These are phyloP conservation scores for Chironomus riparius DNA, from an alignment of 2,888 invertebrate genomes.

Conservation along the genomic window DNA sequence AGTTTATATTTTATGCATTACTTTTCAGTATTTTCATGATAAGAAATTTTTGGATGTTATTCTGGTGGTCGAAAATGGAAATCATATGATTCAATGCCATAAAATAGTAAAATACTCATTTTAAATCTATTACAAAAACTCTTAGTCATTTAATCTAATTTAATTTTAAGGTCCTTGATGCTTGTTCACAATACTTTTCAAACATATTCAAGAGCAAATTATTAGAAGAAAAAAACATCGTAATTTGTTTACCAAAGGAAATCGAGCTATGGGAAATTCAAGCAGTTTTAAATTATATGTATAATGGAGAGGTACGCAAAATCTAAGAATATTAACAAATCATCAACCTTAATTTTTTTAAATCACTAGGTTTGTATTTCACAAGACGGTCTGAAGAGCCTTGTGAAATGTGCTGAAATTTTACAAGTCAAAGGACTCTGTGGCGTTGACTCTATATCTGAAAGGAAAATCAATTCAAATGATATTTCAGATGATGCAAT, in stretches of 20 bases:
- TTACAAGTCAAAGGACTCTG: conserved; percentile 63
- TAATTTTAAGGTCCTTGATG: conserved; percentile 53
- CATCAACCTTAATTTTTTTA: neutral
- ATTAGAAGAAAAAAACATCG: conserved; percentile 63
- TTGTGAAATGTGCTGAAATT: conserved; percentile 76
- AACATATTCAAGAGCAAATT: conserved; percentile 71
- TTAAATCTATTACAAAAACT: neutral
- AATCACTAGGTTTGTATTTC: conserved; percentile 38
- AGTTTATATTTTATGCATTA: neutral
- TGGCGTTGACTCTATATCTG: neutral
- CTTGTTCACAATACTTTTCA: conserved; percentile 78
- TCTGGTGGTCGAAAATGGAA: conserved; percentile 69
- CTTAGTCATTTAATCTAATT: neutral
- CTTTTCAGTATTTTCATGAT: conserved; percentile 37
- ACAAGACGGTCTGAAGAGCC: conserved; percentile 69
- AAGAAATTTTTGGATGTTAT: conserved; percentile 74
- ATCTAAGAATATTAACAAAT: neutral
- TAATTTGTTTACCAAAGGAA: conserved; percentile 70
- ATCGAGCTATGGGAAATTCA: conserved; percentile 79
- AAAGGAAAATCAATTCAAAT: neutral
- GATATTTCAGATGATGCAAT: neutral
- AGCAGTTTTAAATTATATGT: conserved; percentile 82
- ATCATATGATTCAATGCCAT: conserved; percentile 71
- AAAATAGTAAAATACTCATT: conserved; percentile 46
- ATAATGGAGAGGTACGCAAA: conserved; percentile 65